A percentile compares a stretch with the other conserved stretches of the same genome.
Conservation (phyloP, 2,888 invertebrate species). For the Cacoxenus indagator region DNA sequence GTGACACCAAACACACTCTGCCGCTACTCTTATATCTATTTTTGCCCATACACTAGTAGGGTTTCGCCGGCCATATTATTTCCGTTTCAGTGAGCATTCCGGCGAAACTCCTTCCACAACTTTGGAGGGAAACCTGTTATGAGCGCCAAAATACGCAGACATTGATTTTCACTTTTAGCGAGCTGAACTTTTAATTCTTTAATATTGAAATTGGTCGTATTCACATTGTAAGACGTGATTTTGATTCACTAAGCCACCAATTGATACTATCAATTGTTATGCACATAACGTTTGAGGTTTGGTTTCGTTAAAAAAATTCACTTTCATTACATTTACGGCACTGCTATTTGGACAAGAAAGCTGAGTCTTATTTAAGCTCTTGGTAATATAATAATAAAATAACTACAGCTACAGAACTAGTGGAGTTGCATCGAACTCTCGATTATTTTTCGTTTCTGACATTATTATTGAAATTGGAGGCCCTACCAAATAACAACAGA, state of each 20-base stretch:
- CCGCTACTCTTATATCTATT: background rate
- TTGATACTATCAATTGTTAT: conserved; percentile 42
- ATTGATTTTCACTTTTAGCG: conserved; percentile 4
- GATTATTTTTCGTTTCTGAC: background rate
- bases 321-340: conserved; percentile 53
- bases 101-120: background rate
- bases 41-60: background rate
- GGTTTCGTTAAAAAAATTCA: conserved; percentile 57
- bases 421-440: background rate
- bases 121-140: conserved; percentile 9
- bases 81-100: background rate
- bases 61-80: conserved; percentile 10
- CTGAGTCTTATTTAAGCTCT: background rate
- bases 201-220: conserved; percentile 38
- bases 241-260: conserved; percentile 1
- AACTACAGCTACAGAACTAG: background rate
- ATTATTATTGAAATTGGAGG: background rate
- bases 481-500: background rate
- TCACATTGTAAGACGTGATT: conserved; percentile 25
- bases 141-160: conserved; percentile 17
- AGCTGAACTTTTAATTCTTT: conserved; percentile 22
- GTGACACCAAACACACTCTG: background rate
- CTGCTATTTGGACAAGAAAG: conserved; percentile 8
- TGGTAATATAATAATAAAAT: background rate
- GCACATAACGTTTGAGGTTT: conserved; percentile 40